phyloP scores from a whole-genome alignment of 1,140 invertebrate species.

The Nylanderia fulva region DNA sequence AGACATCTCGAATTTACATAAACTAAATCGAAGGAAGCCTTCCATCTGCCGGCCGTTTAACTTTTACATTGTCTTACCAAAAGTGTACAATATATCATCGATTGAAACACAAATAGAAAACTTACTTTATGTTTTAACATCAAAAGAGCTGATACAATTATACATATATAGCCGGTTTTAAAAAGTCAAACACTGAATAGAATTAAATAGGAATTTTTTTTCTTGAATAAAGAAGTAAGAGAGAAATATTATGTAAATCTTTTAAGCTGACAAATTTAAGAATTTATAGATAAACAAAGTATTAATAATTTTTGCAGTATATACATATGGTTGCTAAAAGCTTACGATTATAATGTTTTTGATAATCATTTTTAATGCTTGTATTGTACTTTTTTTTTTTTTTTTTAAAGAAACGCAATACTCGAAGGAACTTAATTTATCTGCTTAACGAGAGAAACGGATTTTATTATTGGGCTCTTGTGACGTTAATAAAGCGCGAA shows the following conservation, averaged over 20 bases:
- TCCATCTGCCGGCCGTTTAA: neutral
- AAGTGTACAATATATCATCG: slow-evolving; percentile 20
- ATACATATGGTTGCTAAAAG: neutral
- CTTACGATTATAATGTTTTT: neutral
- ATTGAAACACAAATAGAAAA: slow-evolving; percentile 13
- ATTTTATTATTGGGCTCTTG: slow-evolving; percentile 7
- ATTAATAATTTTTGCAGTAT: neutral
- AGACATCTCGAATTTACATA: neutral
- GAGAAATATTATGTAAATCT: neutral
- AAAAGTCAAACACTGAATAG: neutral
- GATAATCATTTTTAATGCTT: neutral
- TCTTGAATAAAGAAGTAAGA: neutral
- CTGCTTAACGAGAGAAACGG: neutral
- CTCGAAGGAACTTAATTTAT: neutral
- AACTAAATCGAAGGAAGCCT: neutral
- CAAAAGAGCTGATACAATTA: neutral
- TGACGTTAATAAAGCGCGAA: slow-evolving; percentile 23
- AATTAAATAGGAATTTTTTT: neutral
- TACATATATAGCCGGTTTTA: neutral
- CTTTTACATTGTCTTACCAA: slow-evolving; percentile 40
- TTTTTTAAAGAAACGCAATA: neutral
- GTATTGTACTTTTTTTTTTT: slow-evolving; percentile 15
- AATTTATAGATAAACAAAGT: slow-evolving; percentile 1
- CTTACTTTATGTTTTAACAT: neutral
- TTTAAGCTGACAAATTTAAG: neutral